Evolutionary conservation across 2,888 invertebrate genomes (phyloP).

Genomic region (Azorinus chamasolen): DNA sequence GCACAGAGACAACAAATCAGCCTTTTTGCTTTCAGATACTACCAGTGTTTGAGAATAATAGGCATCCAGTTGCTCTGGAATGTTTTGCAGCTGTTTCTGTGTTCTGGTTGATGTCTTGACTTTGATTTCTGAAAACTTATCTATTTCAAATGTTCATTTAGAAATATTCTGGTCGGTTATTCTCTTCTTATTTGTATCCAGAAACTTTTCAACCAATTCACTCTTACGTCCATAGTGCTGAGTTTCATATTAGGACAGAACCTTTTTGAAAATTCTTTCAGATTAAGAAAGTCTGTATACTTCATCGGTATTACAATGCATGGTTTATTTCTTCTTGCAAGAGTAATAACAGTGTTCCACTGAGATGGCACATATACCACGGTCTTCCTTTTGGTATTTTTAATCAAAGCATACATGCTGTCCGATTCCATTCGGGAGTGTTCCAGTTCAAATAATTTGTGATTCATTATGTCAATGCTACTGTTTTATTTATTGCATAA

Average conservation of each 20-base stretch:
- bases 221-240: slow-evolving; percentile 9
- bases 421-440: slow-evolving; percentile 55
- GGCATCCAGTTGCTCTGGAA: background rate
- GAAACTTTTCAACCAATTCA: slow-evolving; percentile 43
- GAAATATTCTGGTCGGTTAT: slow-evolving; percentile 30
- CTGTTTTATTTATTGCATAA: background rate
- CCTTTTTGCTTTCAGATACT: slow-evolving; percentile 21
- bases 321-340: slow-evolving; percentile 46
- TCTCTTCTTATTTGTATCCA: slow-evolving; percentile 26
- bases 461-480: slow-evolving; percentile 23
- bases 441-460: slow-evolving; percentile 46
- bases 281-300: slow-evolving; percentile 29
- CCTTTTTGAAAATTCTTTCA: slow-evolving; percentile 27
- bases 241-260: slow-evolving; percentile 28
- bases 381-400: slow-evolving; percentile 33
- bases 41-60: slow-evolving; percentile 10
- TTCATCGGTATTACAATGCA: slow-evolving; percentile 48
- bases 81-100: background rate
- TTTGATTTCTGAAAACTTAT: slow-evolving; percentile 19
- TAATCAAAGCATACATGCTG: slow-evolving; percentile 45
- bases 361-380: slow-evolving; percentile 34
- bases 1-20: slow-evolving; percentile 23
- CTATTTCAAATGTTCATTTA: slow-evolving; percentile 33
- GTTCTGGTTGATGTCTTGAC: slow-evolving; percentile 7
- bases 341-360: slow-evolving; percentile 37